Evolutionary conservation across 2,888 invertebrate species (phyloP).

Genomic region (Leptothorax acervorum): DNA sequence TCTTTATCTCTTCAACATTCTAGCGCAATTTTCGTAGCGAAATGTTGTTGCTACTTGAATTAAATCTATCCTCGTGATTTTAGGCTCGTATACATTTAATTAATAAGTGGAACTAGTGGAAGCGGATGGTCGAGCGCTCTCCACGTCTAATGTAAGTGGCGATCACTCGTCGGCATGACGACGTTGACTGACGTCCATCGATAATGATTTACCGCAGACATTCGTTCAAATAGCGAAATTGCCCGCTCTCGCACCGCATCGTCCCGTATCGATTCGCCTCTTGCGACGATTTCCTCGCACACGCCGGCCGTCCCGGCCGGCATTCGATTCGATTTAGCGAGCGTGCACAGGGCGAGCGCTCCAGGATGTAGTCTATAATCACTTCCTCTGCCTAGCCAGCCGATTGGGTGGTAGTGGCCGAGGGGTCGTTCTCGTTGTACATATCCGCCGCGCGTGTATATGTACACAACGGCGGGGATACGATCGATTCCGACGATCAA

Average conservation of each 20-base stretch:
- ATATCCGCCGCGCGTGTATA: constrained; percentile 71
- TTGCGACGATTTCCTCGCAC: constrained; percentile 53
- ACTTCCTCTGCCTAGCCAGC: constrained; percentile 80
- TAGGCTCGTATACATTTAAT: neutral
- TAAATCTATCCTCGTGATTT: neutral
- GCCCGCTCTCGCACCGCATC: neutral
- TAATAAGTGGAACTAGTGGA: constrained; percentile 22
- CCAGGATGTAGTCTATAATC: constrained; percentile 83
- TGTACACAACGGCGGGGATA: constrained; percentile 64
- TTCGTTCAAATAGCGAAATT: constrained; percentile 36
- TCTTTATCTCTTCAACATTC: neutral
- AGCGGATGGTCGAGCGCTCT: neutral
- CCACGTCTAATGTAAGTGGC: neutral
- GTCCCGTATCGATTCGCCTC: constrained; percentile 35
- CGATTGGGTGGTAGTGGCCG: constrained; percentile 75
- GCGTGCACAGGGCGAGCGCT: constrained; percentile 71
- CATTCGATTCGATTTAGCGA: constrained; percentile 74
- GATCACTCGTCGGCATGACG: neutral
- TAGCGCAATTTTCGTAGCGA: neutral
- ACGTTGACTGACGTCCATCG: constrained; percentile 16
- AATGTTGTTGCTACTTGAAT: neutral
- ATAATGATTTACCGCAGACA: constrained; percentile 24
- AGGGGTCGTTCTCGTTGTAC: constrained; percentile 75
- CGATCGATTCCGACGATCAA: constrained; percentile 80
- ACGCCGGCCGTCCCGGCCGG: constrained; percentile 58